A percentile compares a stretch with the other conserved stretches of the same genome.
Evolutionary conservation across 2,888 invertebrate species (phyloP).

Genomic region (Hoplodrina ambigua): DNA sequence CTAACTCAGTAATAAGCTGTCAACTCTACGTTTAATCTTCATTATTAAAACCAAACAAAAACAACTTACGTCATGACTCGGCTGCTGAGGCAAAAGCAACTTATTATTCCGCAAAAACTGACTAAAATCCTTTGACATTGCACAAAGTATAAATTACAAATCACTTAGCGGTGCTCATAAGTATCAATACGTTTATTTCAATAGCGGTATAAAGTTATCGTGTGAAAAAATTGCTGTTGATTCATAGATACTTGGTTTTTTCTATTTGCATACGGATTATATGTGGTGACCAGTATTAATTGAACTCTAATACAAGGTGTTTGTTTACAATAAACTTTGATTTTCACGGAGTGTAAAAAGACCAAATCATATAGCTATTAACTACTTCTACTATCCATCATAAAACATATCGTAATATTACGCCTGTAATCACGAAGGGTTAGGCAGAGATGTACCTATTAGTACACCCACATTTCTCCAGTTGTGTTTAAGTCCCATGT

Average conservation of each 20-base stretch:
- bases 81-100: constrained; percentile 69
- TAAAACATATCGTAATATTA: too few relatives aligned
- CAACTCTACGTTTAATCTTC: too few relatives aligned
- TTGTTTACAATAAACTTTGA: not conserved
- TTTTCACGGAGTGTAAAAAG: not conserved
- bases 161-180: constrained; percentile 12
- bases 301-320: constrained; percentile 15
- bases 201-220: constrained; percentile 22
- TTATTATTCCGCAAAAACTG: constrained; percentile 52
- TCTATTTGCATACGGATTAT: constrained; percentile 36
- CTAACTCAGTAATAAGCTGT: too few relatives aligned
- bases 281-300: constrained; percentile 4
- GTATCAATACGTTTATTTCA: constrained; percentile 32
- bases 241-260: constrained; percentile 34
- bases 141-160: constrained; percentile 29
- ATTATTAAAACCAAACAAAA: not conserved
- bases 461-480: too few relatives aligned
- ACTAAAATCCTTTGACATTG: constrained; percentile 38
- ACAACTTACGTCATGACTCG: constrained; percentile 73
- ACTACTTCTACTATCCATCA: too few relatives aligned
- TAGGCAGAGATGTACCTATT: too few relatives aligned
- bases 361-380: too few relatives aligned
- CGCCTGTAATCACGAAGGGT: too few relatives aligned
- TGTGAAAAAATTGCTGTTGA: constrained; percentile 25
- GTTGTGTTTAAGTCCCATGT: too few relatives aligned